A percentile compares a stretch with the other conserved stretches of the same genome.
Evolutionary conservation across 1,140 invertebrate genomes (phyloP).

Genomic region (Drosophila cardini): DNA sequence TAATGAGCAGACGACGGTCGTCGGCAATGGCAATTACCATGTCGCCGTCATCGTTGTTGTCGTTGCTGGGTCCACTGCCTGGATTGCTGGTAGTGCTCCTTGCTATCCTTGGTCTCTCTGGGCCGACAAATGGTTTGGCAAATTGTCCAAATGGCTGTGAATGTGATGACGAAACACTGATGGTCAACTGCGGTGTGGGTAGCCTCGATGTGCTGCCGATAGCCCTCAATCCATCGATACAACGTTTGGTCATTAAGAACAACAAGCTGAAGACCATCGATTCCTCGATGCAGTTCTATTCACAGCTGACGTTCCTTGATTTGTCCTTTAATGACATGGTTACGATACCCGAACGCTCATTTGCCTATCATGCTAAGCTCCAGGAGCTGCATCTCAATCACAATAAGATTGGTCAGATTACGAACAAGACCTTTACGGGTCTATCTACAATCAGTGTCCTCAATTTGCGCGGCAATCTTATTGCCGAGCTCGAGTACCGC

Average conservation of each 20-base stretch:
- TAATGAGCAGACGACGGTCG: slow-evolving; percentile 62
- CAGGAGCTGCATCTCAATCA: slow-evolving; percentile 93
- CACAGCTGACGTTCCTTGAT: slow-evolving; percentile 92
- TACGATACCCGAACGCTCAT: slow-evolving; percentile 91
- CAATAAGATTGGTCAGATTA: slow-evolving; percentile 92
- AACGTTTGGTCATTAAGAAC: slow-evolving; percentile 92
- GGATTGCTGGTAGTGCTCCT: slow-evolving; percentile 29
- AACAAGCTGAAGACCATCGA: slow-evolving; percentile 95
- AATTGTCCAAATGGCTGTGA: slow-evolving; percentile 92
- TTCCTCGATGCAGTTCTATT: slow-evolving; percentile 94
- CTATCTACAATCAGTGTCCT: slow-evolving; percentile 91
- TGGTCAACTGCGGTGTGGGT: slow-evolving; percentile 93
- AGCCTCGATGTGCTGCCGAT: slow-evolving; percentile 95
- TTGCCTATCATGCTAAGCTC: slow-evolving; percentile 91
- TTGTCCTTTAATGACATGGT: slow-evolving; percentile 93
- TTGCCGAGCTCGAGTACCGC: slow-evolving; percentile 91
- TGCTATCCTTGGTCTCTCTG: slow-evolving; percentile 25
- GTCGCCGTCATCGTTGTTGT: slow-evolving; percentile 54
- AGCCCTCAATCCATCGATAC: slow-evolving; percentile 94
- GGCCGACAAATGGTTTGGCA: slow-evolving; percentile 79
- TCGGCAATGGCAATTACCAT: slow-evolving; percentile 73
- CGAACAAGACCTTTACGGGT: slow-evolving; percentile 92
- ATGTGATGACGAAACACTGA: slow-evolving; percentile 94
- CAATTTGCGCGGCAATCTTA: slow-evolving; percentile 92
- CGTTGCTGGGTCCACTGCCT: slow-evolving; percentile 24